These are phyloP conservation scores for Staurois parvus DNA, from an alignment of 2,797 vertebrate species.

Conservation along the genomic window DNA sequence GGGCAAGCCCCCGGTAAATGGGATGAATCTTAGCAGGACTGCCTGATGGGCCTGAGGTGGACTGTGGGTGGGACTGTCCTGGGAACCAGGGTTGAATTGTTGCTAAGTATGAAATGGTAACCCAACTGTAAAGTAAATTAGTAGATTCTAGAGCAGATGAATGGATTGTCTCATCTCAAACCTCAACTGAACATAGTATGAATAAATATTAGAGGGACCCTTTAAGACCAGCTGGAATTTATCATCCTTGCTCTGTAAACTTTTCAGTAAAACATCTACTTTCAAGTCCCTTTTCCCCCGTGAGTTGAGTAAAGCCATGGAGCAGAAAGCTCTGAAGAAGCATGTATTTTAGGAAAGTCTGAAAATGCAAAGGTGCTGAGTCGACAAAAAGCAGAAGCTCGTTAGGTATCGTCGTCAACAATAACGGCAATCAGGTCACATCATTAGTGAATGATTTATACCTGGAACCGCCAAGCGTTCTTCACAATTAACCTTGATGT, in stretches of 20 bases:
- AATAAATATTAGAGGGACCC: no score
- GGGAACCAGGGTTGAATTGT: no score
- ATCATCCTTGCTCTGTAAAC: not conserved
- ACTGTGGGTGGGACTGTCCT: no score
- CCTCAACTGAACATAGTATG: no score
- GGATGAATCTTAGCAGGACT: no score
- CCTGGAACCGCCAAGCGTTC: conserved; percentile 16
- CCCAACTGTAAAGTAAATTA: no score
- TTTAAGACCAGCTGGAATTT: not conserved
- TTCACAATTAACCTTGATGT: conserved; percentile 58
- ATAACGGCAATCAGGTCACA: conserved; percentile 48
- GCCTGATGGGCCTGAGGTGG: no score
- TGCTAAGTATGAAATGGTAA: no score
- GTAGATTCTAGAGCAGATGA: no score
- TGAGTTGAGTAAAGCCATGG: not conserved
- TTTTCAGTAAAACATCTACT: not conserved
- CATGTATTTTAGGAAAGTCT: conserved; percentile 19
- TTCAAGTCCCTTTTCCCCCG: not conserved
- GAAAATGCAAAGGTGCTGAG: conserved; percentile 39
- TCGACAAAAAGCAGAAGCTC: not conserved
- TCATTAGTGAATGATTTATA: conserved; percentile 59
- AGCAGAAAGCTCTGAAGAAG: not conserved
- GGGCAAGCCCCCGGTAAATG: no score
- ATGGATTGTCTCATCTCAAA: no score
- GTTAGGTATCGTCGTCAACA: conserved; percentile 38